A percentile compares a stretch with the other conserved stretches of the same genome.
These are phyloP conservation scores for Botia kubotai DNA, from an alignment of 2,797 vertebrate species.

Conservation along the genomic window DNA sequence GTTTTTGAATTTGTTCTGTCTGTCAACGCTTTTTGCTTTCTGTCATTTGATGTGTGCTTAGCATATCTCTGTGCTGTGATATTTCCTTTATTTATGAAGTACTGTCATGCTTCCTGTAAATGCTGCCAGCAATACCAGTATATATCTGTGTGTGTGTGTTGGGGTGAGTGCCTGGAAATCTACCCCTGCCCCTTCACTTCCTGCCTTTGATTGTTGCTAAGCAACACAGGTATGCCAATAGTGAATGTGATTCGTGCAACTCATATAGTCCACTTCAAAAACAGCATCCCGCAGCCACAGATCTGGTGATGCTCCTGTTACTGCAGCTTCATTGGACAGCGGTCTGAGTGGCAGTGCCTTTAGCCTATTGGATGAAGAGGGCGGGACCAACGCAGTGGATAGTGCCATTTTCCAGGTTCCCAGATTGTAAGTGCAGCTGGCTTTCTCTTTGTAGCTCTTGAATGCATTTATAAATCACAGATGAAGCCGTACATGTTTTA, in stretches of 20 bases:
- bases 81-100: conserved; percentile 58
- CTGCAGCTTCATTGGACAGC: conserved; percentile 90
- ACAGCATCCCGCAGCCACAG: conserved; percentile 88
- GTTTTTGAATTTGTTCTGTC: conserved; percentile 54
- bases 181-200: background rate
- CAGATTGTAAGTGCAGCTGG: conserved; percentile 87
- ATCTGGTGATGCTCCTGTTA: conserved; percentile 88
- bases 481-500: background rate
- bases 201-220: conserved; percentile 2
- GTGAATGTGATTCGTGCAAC: conserved; percentile 42
- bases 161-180: conserved; percentile 12
- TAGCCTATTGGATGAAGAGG: conserved; percentile 91
- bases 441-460: background rate
- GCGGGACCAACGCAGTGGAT: conserved; percentile 86
- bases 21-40: conserved; percentile 61
- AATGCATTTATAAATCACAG: background rate
- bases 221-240: conserved; percentile 13
- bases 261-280: conserved; percentile 72
- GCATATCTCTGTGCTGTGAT: conserved; percentile 66
- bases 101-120: conserved; percentile 63
- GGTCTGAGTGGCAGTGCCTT: conserved; percentile 92
- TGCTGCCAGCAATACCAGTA: conserved; percentile 26
- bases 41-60: conserved; percentile 65
- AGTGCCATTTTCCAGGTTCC: conserved; percentile 93
- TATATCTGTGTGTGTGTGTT: conserved; percentile 54